Conservation (phyloP, 1,140 invertebrate genomes). For the Nomia melanderi region DNA sequence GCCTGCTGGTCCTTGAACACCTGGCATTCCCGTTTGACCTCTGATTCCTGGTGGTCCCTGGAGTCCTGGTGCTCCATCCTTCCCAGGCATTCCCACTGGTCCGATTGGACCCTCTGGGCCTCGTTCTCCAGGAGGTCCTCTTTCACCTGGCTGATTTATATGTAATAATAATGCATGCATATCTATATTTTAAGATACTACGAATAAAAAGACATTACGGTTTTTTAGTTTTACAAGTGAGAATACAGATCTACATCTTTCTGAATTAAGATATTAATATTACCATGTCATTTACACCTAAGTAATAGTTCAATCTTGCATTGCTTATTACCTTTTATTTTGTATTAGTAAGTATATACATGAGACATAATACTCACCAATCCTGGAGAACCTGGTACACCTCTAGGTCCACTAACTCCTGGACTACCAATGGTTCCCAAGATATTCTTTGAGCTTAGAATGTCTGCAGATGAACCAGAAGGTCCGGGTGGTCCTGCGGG, state of each 20-base stretch:
- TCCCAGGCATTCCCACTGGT: conserved; percentile 76
- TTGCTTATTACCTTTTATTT: too few species aligned
- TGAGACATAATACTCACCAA: conserved; percentile 61
- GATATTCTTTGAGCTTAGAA: conserved; percentile 49
- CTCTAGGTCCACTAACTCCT: conserved; percentile 76
- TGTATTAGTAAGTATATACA: too few species aligned
- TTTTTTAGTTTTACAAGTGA: too few species aligned
- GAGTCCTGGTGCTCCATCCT: conserved; percentile 78
- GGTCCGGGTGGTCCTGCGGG: conserved; percentile 78
- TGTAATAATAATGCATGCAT: neutral
- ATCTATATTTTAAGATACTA: neutral
- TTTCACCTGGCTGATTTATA: conserved; percentile 78
- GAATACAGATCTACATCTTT: too few species aligned
- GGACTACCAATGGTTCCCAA: conserved; percentile 63
- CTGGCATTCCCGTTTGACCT: conserved; percentile 80
- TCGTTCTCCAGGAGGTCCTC: conserved; percentile 80
- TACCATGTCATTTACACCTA: too few species aligned
- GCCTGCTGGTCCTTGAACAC: conserved; percentile 82
- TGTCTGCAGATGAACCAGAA: conserved; percentile 73
- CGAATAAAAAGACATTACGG: neutral
- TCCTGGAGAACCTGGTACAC: conserved; percentile 77
- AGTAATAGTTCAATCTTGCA: too few species aligned
- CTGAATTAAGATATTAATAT: too few species aligned
- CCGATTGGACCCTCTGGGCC: conserved; percentile 79
- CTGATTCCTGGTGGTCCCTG: conserved; percentile 75